Evolutionary conservation across 2,797 vertebrate species (phyloP), one percentile per base, ranked within the genome.

Genomic region (Sylvia borin): DNA sequence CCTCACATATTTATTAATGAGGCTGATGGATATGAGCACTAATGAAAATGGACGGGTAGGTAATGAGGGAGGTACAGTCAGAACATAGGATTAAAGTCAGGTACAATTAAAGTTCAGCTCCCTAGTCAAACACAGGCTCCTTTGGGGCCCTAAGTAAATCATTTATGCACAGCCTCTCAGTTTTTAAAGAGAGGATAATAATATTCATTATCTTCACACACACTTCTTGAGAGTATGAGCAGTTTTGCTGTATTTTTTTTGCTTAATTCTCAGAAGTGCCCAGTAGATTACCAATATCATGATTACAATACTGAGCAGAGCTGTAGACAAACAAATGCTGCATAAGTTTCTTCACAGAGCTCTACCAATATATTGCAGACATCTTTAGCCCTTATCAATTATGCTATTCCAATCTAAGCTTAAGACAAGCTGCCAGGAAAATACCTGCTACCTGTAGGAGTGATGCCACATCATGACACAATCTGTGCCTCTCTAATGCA

Each of bases 101-200:
- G 88, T 93, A 85, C 92, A 95, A 96, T 83, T 96, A 90, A 92
- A 96, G 91, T 93, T 94, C 92, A 96, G 93, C 53, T 97, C 90
- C 93, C 91, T 91, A 64, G 67, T 92, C 66, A 93, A 94, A 95
- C 62, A 88, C 27, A 47, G 73, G 53, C 78, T 97, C 96, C 95
- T 97, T 64, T 93, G 94, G 68, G 95, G 60, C 50, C 47, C n/a
- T 77, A 68, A 71, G 57, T 87, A 96, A 96, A 91, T 95, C 25
- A 95, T 79, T 95, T 88, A 93, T 93, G 57, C 88, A 67, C 71
- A 96, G n/a, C n/a, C 50, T 92, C 51, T 71, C 74, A 50, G 65
- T 65, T 93, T 96, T 95, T 82, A 95, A 94, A 95, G 88, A 81
- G 77, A 84, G 31, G 64, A 93, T 93, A 95, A 95, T 92, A 93